These are phyloP conservation scores for Deroptyus accipitrinus DNA, from an alignment of 2,113 vertebrate species.

Conservation along the genomic window DNA sequence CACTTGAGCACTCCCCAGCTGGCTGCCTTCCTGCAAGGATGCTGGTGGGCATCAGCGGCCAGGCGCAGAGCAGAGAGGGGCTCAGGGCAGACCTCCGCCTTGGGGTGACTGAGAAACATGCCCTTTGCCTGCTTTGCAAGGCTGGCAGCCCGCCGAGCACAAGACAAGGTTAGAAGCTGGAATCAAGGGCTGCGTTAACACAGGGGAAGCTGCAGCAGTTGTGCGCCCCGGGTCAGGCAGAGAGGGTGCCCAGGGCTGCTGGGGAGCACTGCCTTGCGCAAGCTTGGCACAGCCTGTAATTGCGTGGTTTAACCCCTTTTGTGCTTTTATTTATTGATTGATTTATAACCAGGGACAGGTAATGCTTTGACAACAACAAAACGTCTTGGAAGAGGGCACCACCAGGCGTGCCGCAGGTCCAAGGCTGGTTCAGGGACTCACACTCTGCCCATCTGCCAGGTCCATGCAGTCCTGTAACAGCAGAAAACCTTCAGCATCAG, in stretches of 20 bases:
- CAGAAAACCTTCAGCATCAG: background rate
- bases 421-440: background rate
- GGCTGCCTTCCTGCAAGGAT: background rate
- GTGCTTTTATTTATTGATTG: background rate
- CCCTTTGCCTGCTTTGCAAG: background rate
- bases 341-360: background rate
- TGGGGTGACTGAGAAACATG: background rate
- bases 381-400: background rate
- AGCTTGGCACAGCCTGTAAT: background rate
- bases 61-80: background rate
- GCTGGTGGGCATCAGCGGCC: background rate
- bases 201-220: background rate
- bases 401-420: background rate
- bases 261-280: background rate
- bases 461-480: background rate
- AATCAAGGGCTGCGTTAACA: background rate
- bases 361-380: background rate
- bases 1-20: background rate
- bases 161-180: background rate
- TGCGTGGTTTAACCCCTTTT: background rate
- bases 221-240: fast-evolving
- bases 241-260: background rate
- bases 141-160: background rate
- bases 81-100: background rate
- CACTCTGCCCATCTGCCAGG: background rate